Evolutionary conservation across 92 coral and sea anemone species (phyloP).

Genomic region (Zoanthus solanderi): DNA sequence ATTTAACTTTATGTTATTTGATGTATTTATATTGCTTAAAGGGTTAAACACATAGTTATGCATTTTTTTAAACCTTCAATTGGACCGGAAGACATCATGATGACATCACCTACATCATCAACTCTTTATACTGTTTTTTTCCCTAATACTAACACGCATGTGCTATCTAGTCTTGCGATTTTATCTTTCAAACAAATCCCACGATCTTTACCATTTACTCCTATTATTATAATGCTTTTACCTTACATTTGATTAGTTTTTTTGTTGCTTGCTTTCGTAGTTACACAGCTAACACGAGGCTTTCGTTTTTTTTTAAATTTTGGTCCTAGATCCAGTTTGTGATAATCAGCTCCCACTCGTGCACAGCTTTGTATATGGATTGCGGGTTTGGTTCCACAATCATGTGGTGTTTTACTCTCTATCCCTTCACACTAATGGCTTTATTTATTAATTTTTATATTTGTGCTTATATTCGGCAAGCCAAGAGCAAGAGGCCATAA

Average conservation of each 20-base stretch:
- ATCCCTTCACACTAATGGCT: constrained; percentile 39
- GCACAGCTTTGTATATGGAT: constrained; percentile 41
- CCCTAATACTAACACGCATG: too few relatives aligned
- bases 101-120: too few relatives aligned
- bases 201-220: too few relatives aligned
- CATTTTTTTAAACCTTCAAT: too few relatives aligned
- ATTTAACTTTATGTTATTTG: too few relatives aligned
- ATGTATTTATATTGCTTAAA: too few relatives aligned
- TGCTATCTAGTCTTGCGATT: too few relatives aligned
- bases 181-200: too few relatives aligned
- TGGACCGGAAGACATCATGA: too few relatives aligned
- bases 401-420: constrained; percentile 46
- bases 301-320: constrained; percentile 34
- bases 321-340: constrained; percentile 63
- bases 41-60: too few relatives aligned
- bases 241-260: neutral
- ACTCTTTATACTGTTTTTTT: too few relatives aligned
- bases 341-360: constrained; percentile 34
- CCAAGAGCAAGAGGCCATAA: neutral
- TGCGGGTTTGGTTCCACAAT: constrained; percentile 47
- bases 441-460: constrained; percentile 49
- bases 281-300: neutral
- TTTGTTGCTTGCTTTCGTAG: neutral
- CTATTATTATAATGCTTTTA: too few relatives aligned
- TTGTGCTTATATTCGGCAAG: constrained; percentile 19